Base-by-base conservation (phyloP, 1,140 invertebrate species). In the Lysiphlebus fabarum region DNA sequence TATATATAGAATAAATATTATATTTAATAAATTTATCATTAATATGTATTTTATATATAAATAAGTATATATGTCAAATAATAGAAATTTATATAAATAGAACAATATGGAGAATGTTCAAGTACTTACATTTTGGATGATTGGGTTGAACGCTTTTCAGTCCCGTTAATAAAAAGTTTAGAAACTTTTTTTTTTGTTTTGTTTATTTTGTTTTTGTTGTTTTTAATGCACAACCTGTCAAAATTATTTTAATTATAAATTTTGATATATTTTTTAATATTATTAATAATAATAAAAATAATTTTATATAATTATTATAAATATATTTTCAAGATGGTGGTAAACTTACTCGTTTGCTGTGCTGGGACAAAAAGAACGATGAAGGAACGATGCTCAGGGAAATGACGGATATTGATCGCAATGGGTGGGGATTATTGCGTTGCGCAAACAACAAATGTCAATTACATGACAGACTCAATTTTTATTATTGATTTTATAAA, bases 291-390 rank as follows among this genome's bases (percentile, higher is more conserved):
- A 26, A 6, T n/a, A n/a, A n/a, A n/a, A n/a, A n/a, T n/a, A n/a
- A n/a, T n/a, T n/a, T n/a, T n/a, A 36, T 33, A 33, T 33, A 6
- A n/a, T 26, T 38, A 50, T 14, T 43, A n/a, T n/a, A n/a, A n/a
- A n/a, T n/a, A n/a, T 34, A 10, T n/a, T 10, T 10, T 34, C 10
- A 41, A 5, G 42, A 42, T 37, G 50, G 53, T 63, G 7, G 53
- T 36, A 56, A 69, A 26, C 73, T 68, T 70, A 76, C 74, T 70
- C 66, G 69, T 68, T 64, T 71, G 67, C 67, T 66, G 62, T 63
- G 44, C 70, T 64, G 67, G 69, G 67, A 75, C 72, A 68, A 71
- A 76, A 76, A 76, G 74, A 66, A 70, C 69, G 62, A 62, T 45
- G 38, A 26, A 26, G 17, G 17, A 26, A 26, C 17, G 17, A 26